phyloP scores from a whole-genome alignment of 1,140 invertebrate species.

The Ceratitis capitata region DNA sequence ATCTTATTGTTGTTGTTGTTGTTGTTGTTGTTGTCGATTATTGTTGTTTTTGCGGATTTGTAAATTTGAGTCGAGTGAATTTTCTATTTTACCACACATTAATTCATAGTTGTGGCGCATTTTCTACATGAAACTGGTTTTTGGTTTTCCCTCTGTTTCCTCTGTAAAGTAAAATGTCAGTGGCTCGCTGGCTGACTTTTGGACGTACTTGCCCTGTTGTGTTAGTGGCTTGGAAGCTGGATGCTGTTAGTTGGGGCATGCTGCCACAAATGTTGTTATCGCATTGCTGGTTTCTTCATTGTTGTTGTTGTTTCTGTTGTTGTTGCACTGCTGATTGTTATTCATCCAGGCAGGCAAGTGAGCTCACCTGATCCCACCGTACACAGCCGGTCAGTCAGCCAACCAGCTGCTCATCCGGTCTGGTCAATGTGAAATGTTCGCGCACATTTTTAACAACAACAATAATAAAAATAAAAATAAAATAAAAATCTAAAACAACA shows the following conservation, averaged over 20 bases:
- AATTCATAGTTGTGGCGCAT: slow-evolving; percentile 42
- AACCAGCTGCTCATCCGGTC: slow-evolving; percentile 31
- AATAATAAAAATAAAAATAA: no score
- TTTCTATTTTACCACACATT: slow-evolving; percentile 39
- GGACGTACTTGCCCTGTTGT: no score
- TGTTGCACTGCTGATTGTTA: slow-evolving; percentile 6
- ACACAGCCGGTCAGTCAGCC: not conserved
- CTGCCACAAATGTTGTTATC: slow-evolving; percentile 44
- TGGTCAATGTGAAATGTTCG: slow-evolving; percentile 22
- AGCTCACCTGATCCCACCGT: slow-evolving; percentile 18
- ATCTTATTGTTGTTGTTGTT: slow-evolving; percentile 24
- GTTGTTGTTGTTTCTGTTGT: slow-evolving; percentile 26
- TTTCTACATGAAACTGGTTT: slow-evolving; percentile 63
- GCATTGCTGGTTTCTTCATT: no score
- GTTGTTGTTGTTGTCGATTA: not conserved
- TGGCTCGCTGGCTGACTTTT: no score
- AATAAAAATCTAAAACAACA: no score
- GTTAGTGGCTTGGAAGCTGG: not conserved
- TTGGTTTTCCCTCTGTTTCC: no score
- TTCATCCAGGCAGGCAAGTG: slow-evolving; percentile 18
- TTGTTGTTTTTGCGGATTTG: not conserved
- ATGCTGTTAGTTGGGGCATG: slow-evolving; percentile 42
- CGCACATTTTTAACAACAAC: slow-evolving; percentile 29
- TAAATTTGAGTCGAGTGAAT: slow-evolving; percentile 50
- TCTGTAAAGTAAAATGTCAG: no score